Evolutionary conservation across 1,140 invertebrate species (phyloP), one percentile per base, ranked within the genome.

Genomic region (Aphelinus atriplicis): DNA sequence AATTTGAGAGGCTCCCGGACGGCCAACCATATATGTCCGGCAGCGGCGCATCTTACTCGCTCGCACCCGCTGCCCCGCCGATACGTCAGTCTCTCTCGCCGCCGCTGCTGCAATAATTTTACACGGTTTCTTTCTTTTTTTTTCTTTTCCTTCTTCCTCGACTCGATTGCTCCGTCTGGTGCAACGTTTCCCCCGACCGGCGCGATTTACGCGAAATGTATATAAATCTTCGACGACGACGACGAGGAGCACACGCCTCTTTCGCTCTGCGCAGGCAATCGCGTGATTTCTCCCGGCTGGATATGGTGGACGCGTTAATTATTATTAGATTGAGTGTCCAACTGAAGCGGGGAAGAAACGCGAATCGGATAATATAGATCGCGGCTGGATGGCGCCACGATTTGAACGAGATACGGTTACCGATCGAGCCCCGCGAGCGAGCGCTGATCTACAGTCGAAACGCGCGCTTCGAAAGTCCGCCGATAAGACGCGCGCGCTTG

Each of bases 21-120:
- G 81, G 84, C 81, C 85, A 82, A 85, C 86, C 86, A 88, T 88
- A 88, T 88, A 88, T 88, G 86, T 88, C 86, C 86, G 69, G 83
- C 84, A 26, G 26, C 26, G 26, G 79, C 78, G 60, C 78, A 77
- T 74, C 64, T 76, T 74, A 76, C 79, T 81, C 76, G 83, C 80
- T 85, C 73, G 57, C 79, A 79, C 79, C 46, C 64, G 50, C 43
- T 50, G 58, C n/a, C 7, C 4, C 45, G 43, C 1, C 72, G 48
- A 67, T 73, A 61, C 62, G 57, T 66, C 64, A 73, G 55, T 73
- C 71, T 67, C 48, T 3, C 45, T 74, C 50, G 43, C 7, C 43
- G 3, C 51, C 0, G 7, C 6, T 51, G 55, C 53, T 56, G 50
- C 55, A 60, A 43, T 60, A 7, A 45, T 60, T 60, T 60, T 43